Base-by-base conservation (phyloP, 2,888 invertebrate species). In the Ariolimax columbianus region DNA sequence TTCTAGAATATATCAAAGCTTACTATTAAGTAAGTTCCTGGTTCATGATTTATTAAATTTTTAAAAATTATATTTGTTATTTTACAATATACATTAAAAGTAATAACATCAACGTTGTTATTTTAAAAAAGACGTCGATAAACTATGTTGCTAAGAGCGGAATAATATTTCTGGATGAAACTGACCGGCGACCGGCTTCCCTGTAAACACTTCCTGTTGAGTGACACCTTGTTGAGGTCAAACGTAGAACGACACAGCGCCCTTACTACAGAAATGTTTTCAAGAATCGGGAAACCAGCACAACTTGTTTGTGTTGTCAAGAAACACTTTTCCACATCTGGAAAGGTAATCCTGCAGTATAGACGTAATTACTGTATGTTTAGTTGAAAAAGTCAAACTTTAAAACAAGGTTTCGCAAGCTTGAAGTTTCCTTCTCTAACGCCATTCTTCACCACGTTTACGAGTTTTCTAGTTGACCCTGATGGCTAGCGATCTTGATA, bases 251-350 rank as follows among this genome's bases (percentile, higher is more conserved):
- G 59, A n/a, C 43, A 30, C 63, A n/a, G 26, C 11, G 26, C 38
- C 38, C 30, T 26, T n/a, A n/a, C 30, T 1, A 43, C 11, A 30
- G 66, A 55, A 79, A 91, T 91, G 91, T 90, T 91, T 87, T 90
- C 91, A 19, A 86, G 91, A 75, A 77, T 91, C 51, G 86, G 88
- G 68, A 89, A 88, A 84, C 90, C 90, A 9, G 47, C 87, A 26
- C 87, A 82, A 82, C 55, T 84, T 38, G 51, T 89, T 43, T 82
- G 83, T 82, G 79, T 88, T 14, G 55, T 86, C n/a, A 86, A 84
- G 43, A 87, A 90, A 77, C 82, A 89, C 51, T 90, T 90, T 86
- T 88, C 90, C 9, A 88, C 90, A n/a, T 82, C 85, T 26, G 73
- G 85, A 72, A 88, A 88, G 87, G 89, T 89, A 59, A 68, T 30